phyloP scores from a whole-genome alignment of 2,888 invertebrate species.

The Scaptomyza cyrtandrae region DNA sequence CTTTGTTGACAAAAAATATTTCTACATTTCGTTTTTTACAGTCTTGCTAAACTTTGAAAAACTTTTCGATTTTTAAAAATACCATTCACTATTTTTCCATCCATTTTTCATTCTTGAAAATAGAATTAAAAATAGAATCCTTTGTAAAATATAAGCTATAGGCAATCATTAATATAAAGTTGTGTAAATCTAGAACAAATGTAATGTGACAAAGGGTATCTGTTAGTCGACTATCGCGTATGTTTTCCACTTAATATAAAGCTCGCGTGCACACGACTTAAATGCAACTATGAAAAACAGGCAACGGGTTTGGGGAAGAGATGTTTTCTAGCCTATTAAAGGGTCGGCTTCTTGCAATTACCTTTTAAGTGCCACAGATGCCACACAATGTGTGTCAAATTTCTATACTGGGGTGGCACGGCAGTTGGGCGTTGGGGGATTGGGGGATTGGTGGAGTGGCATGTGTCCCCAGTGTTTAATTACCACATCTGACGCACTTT shows the following conservation, averaged over 20 bases:
- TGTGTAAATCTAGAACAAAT: too few species aligned
- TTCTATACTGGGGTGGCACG: neutral
- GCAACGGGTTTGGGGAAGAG: neutral
- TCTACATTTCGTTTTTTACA: too few species aligned
- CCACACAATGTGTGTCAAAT: conserved; percentile 49
- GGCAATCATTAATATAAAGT: too few species aligned
- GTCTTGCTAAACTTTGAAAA: too few species aligned
- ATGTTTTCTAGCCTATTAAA: neutral
- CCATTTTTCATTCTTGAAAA: too few species aligned
- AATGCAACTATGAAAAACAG: conserved; percentile 3
- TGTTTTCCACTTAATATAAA: neutral
- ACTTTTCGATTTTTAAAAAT: too few species aligned
- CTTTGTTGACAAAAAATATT: neutral
- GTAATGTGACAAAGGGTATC: conserved; percentile 12
- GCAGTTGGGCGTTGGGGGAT: neutral
- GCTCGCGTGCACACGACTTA: conserved; percentile 24
- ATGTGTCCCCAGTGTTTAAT: neutral
- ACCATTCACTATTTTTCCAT: too few species aligned
- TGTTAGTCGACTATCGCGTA: neutral
- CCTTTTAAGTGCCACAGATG: conserved; percentile 36
- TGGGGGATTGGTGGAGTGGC: too few species aligned
- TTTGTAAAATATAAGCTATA: too few species aligned
- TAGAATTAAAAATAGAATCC: too few species aligned
- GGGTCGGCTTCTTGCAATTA: conserved; percentile 28
- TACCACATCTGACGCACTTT: conserved; percentile 25